phyloP scores from a whole-genome alignment of 2,113 vertebrate genomes.

The Stegastes partitus region DNA sequence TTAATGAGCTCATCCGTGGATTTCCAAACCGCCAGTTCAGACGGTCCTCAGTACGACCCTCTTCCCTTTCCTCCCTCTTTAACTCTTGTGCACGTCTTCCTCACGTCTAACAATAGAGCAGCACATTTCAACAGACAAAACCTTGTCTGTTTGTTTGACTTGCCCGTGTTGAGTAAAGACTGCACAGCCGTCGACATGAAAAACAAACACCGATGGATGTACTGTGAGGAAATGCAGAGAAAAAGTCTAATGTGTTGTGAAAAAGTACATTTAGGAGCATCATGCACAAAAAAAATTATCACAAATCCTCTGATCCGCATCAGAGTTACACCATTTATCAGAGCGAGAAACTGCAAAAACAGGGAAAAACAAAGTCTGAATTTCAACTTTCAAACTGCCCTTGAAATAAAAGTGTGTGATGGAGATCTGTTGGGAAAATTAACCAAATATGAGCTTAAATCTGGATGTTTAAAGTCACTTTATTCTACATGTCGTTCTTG shows the following conservation, averaged over 20 bases:
- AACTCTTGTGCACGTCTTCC: conserved; percentile 18
- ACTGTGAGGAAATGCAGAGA: neutral
- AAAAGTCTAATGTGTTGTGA: neutral
- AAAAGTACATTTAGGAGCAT: neutral
- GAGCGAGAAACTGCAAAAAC: too few species aligned
- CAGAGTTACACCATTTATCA: too few species aligned
- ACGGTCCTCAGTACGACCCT: neutral
- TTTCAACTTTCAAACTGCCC: too few species aligned
- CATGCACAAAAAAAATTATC: neutral
- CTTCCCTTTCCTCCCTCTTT: neutral
- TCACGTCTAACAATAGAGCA: conserved; percentile 10
- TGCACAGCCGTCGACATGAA: neutral
- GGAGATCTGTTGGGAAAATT: too few species aligned
- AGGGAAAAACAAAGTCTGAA: too few species aligned
- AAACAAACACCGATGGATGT: neutral
- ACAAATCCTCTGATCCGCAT: too few species aligned
- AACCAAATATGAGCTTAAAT: too few species aligned
- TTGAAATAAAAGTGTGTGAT: too few species aligned
- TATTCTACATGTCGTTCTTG: too few species aligned
- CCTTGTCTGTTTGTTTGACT: conserved; percentile 40
- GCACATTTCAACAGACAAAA: neutral
- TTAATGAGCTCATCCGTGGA: neutral
- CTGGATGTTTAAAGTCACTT: too few species aligned
- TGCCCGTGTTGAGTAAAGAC: conserved; percentile 11
- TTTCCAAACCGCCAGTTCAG: neutral